phyloP scores from a whole-genome alignment of 30 jellyfish, hydroid and myxozoan genomes.

The Cassiopea xamachana region DNA sequence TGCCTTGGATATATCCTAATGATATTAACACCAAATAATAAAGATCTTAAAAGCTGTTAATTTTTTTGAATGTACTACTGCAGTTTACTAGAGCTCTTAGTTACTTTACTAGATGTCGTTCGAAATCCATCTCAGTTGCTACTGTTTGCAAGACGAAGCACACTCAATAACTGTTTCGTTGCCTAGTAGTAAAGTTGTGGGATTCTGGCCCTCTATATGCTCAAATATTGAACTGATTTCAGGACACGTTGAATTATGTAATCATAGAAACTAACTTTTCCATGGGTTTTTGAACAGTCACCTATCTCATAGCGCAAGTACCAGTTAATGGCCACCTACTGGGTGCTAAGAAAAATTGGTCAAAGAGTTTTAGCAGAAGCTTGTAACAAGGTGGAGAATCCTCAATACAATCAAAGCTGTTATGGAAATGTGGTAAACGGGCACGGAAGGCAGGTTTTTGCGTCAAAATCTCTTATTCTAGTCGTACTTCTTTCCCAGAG shows the following conservation, averaged over 20 bases:
- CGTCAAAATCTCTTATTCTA: not conserved
- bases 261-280: conserved; percentile 26
- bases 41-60: no score
- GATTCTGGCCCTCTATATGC: not conserved
- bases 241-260: not conserved
- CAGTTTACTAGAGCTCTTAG: not conserved
- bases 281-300: conserved; percentile 22
- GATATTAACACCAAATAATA: no score
- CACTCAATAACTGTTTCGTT: not conserved
- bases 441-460: not conserved
- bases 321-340: conserved; percentile 58
- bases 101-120: not conserved
- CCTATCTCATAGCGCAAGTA: conserved; percentile 18
- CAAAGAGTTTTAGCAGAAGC: conserved; percentile 49
- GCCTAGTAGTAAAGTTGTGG: not conserved
- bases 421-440: conserved; percentile 7
- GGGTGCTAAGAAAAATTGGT: conserved; percentile 32
- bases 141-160: not conserved
- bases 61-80: no score
- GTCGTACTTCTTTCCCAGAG: no score
- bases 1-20: no score
- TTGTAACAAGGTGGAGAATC: conserved; percentile 66
- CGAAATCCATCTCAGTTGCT: not conserved
- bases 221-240: not conserved
- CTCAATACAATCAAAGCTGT: conserved; percentile 35